phyloP scores from a whole-genome alignment of 2,113 vertebrate species.

The Phrynocephalus versicolor region DNA sequence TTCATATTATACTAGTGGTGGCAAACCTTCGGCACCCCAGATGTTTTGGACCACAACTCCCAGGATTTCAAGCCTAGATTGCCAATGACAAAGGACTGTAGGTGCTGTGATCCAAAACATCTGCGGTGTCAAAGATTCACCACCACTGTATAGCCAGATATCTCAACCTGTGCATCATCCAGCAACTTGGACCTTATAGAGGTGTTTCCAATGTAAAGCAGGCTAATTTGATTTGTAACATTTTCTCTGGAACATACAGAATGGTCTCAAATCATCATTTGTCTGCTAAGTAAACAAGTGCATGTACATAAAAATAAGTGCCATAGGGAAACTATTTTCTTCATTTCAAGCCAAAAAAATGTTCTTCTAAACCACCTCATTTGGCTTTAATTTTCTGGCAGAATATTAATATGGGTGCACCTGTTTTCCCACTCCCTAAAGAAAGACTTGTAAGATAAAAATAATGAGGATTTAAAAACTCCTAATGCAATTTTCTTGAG shows the following conservation, averaged over 20 bases:
- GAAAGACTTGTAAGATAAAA: neutral
- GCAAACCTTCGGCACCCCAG: too few species aligned
- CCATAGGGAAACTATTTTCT: conserved; percentile 8
- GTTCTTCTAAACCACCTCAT: neutral
- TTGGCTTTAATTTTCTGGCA: neutral
- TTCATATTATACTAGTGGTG: conserved; percentile 35
- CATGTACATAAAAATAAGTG: neutral
- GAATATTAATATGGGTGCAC: conserved; percentile 25
- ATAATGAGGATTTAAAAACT: neutral
- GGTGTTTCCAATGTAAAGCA: conserved; percentile 1
- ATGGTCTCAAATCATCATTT: conserved; percentile 17
- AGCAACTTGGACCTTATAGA: conserved; percentile 27
- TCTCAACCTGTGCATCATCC: conserved; percentile 39
- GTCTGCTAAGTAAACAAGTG: conserved; percentile 15
- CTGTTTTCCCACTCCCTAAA: neutral
- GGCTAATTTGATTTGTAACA: conserved; percentile 43
- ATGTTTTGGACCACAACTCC: too few species aligned
- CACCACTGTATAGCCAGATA: conserved; percentile 32
- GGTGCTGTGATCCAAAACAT: too few species aligned
- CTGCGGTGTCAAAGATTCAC: too few species aligned
- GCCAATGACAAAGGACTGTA: too few species aligned
- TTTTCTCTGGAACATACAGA: neutral
- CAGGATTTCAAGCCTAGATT: too few species aligned
- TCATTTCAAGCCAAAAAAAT: neutral
- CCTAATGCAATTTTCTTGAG: accelerated